A percentile compares a stretch with the other conserved stretches of the same genome.
phyloP scores from a whole-genome alignment of 2,797 vertebrate species.

The Octomys mimax region DNA sequence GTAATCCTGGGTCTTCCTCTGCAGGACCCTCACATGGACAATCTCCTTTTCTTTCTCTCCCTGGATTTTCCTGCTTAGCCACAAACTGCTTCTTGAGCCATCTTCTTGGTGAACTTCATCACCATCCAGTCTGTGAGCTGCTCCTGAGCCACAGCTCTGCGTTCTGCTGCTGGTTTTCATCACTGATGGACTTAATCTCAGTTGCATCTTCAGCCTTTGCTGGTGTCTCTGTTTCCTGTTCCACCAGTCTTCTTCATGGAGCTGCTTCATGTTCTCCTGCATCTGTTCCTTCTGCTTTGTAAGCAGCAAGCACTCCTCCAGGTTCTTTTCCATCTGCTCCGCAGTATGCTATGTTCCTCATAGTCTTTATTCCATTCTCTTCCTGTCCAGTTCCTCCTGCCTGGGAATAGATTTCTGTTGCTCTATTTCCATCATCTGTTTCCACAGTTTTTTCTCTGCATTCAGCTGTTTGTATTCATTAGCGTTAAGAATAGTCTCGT shows the following conservation, averaged over 20 bases:
- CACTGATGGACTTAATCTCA: constrained; percentile 87
- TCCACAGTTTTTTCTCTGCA: constrained; percentile 93
- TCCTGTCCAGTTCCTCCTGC: constrained; percentile 89
- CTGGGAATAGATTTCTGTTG: constrained; percentile 89
- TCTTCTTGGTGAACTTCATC: constrained; percentile 90
- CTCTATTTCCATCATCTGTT: constrained; percentile 94
- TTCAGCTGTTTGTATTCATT: constrained; percentile 92
- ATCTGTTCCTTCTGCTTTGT: constrained; percentile 88
- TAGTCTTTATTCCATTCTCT: constrained; percentile 90
- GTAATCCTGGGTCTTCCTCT: constrained; percentile 92
- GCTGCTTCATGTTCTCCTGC: constrained; percentile 88
- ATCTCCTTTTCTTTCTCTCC: constrained; percentile 94
- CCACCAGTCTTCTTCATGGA: constrained; percentile 92
- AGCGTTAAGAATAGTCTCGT: constrained; percentile 92
- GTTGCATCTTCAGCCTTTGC: constrained; percentile 89
- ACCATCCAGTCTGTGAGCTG: constrained; percentile 88
- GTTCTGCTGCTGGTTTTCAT: too few relatives aligned
- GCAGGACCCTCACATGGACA: constrained; percentile 90
- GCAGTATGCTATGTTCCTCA: constrained; percentile 91
- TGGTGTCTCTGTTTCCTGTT: constrained; percentile 89
- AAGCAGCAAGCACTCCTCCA: constrained; percentile 88
- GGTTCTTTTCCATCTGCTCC: constrained; percentile 91
- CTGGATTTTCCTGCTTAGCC: constrained; percentile 91
- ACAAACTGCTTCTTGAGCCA: constrained; percentile 93
- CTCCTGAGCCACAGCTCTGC: constrained; percentile 87